Evolutionary conservation across 2,797 vertebrate genomes (phyloP).

Genomic region (Clarias pachynema): DNA sequence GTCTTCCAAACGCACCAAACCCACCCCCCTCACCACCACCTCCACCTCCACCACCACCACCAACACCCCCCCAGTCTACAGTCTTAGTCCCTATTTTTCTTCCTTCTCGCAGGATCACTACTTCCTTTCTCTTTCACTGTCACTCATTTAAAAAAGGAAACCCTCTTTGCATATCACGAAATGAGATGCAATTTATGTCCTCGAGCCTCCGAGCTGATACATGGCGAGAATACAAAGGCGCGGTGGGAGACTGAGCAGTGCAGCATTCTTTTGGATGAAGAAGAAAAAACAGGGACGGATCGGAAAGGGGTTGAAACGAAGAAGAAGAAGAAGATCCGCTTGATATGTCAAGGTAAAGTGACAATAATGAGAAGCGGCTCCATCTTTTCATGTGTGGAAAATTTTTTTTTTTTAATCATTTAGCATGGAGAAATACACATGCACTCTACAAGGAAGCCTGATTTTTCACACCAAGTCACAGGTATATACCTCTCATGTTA

Average conservation of each 20-base stretch:
- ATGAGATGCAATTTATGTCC: slow-evolving; percentile 45
- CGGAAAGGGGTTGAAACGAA: background rate
- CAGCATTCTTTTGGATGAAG: background rate
- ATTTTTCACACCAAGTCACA: slow-evolving; percentile 41
- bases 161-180: slow-evolving; percentile 36
- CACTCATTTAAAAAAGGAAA: slow-evolving; percentile 70
- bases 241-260: background rate
- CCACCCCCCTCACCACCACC: background rate
- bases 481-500: slow-evolving; percentile 51
- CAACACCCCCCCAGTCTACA: slow-evolving; percentile 58
- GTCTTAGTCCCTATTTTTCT: slow-evolving; percentile 31
- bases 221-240: slow-evolving; percentile 37
- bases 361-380: slow-evolving; percentile 30
- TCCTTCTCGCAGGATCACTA: slow-evolving; percentile 49
- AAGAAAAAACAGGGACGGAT: background rate
- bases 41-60: slow-evolving; percentile 41
- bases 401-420: slow-evolving; percentile 28
- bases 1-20: slow-evolving; percentile 1
- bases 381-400: background rate
- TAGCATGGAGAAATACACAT: slow-evolving; percentile 15
- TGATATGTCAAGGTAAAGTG: slow-evolving; percentile 43
- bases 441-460: slow-evolving; percentile 30
- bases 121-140: slow-evolving; percentile 56
- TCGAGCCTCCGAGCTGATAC: slow-evolving; percentile 26
- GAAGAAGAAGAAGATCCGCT: slow-evolving; percentile 9